Evolutionary conservation across 2,113 vertebrate species (phyloP).

Genomic region (Hippocampus abdominalis): DNA sequence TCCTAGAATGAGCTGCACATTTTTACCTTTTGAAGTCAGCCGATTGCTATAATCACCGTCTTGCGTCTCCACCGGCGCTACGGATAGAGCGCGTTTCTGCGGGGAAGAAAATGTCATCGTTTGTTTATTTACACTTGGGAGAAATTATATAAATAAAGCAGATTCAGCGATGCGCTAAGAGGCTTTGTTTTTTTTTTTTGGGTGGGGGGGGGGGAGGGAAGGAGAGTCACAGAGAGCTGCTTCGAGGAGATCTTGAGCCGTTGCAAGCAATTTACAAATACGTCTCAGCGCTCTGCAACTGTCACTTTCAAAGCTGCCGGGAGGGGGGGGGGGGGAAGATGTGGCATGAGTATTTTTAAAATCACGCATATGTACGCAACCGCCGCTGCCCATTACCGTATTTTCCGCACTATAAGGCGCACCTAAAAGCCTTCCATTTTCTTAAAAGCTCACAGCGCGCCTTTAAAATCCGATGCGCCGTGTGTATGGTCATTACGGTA

Average conservation of each 20-base stretch:
- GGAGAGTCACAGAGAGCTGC: background rate
- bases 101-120: background rate
- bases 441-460: no score
- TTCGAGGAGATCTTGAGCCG: background rate
- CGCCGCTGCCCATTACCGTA: no score
- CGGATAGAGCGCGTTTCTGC: background rate
- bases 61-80: background rate
- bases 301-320: background rate
- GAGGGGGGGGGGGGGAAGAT: background rate
- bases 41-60: background rate
- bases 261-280: background rate
- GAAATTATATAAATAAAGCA: background rate
- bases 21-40: background rate
- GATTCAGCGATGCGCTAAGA: background rate
- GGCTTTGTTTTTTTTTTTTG: background rate
- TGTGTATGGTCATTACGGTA: no score
- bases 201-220: background rate
- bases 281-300: background rate
- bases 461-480: no score
- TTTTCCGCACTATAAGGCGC: no score
- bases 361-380: background rate
- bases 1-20: background rate
- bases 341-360: background rate
- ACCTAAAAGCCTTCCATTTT: no score
- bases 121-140: background rate